These are phyloP conservation scores for Ridgeia piscesae DNA, from an alignment of 1,140 invertebrate genomes.

Conservation along the genomic window DNA sequence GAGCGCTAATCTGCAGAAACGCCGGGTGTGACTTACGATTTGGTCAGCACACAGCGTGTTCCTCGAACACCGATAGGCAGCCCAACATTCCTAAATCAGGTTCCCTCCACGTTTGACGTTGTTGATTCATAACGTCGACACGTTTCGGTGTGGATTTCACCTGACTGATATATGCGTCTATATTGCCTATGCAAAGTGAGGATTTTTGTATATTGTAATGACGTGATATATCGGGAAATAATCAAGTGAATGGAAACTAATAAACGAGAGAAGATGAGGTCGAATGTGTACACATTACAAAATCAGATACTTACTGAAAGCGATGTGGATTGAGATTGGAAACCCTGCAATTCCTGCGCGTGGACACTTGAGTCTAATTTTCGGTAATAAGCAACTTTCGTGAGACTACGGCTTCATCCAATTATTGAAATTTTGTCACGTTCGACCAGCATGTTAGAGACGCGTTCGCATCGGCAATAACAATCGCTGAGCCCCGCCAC, in stretches of 20 bases:
- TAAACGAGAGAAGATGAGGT: too few relatives aligned
- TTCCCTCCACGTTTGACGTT: neutral
- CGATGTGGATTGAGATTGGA: too few relatives aligned
- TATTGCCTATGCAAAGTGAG: too few relatives aligned
- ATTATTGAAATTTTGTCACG: neutral
- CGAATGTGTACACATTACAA: too few relatives aligned
- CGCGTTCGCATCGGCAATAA: too few relatives aligned
- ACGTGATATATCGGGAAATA: too few relatives aligned
- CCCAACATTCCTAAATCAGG: neutral
- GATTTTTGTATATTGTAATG: too few relatives aligned
- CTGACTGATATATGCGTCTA: neutral
- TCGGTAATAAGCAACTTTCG: too few relatives aligned
- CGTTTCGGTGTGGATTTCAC: neutral
- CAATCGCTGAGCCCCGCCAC: neutral
- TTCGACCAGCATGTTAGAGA: neutral
- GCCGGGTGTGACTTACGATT: neutral
- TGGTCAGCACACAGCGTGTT: neutral
- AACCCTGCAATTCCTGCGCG: too few relatives aligned
- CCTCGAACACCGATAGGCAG: neutral
- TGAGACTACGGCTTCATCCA: neutral
- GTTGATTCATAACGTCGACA: neutral
- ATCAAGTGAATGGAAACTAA: too few relatives aligned
- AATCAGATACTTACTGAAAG: too few relatives aligned
- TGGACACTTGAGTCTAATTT: too few relatives aligned
- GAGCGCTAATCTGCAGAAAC: neutral